Base-by-base conservation (phyloP, 1,140 invertebrate species). In the Meloidogyne hapla region DNA sequence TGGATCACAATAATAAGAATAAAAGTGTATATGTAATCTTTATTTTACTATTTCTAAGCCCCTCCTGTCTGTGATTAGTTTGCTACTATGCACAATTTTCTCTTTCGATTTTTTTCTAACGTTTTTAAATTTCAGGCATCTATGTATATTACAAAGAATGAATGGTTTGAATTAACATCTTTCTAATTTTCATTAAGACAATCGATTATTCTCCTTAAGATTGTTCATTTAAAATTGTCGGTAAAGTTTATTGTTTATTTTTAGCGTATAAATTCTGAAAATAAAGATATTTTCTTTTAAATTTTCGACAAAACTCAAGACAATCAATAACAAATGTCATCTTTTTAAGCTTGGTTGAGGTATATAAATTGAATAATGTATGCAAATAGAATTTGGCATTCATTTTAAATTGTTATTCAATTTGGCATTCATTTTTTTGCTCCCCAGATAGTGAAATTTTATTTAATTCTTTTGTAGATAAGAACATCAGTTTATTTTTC, bases 1-100 rank as follows among this genome's bases (percentile, higher is more conserved):
- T 10, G 74, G 71, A n/a, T 21, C 69, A 70, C 15, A 10, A 21
- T n/a, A n/a, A n/a, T n/a, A 15, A 63, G 25, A 73, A 25, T 65
- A 23, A 25, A 6, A n/a, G 4, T 9, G n/a, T 5, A 56, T 8
- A 6, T 5, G 48, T 56, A 56, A 56, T 56, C n/a, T 56, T 56
- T 15, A 45, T 56, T 56, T 56, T 56, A 56, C 4, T 15, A 18
- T 48, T 48, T 15, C 15, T 4, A 56, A 21, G 18, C 2, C 48
- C 0, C 5, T n/a, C 6, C 6, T n/a, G 48, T 56, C 40, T 56
- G 18, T 56, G 48, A 8, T 56, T 56, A n/a, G n/a, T 56, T 21
- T 15, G 48, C 33, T 33, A 33, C 9, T 8, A 6, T 6, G 33
- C 33, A 33, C 33, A 33, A 33, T 33, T 33, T 33, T 33, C 33